Conservation (phyloP, 1,140 invertebrate genomes). For the Bemisia tabaci region DNA sequence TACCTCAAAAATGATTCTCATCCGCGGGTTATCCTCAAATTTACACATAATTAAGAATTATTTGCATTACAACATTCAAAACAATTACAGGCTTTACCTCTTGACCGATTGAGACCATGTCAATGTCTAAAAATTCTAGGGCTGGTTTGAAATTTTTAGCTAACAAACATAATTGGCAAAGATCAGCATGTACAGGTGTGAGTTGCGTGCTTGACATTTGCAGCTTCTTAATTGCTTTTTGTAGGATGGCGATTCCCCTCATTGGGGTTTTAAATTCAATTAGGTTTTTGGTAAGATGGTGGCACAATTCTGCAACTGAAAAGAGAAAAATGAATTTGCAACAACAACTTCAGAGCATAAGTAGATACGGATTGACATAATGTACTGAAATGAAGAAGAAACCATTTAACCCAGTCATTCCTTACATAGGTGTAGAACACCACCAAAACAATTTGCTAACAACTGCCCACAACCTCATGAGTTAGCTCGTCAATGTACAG, state of each 20-base stretch:
- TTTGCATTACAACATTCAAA: background rate
- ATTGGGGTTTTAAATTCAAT: conserved; percentile 63
- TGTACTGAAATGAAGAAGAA: too few relatives aligned
- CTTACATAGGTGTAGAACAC: too few relatives aligned
- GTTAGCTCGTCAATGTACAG: too few relatives aligned
- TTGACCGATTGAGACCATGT: conserved; percentile 80
- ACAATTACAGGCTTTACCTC: conserved; percentile 39
- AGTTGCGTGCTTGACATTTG: conserved; percentile 75
- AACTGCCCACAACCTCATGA: too few relatives aligned
- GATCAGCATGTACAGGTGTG: conserved; percentile 84
- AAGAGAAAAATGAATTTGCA: conserved; percentile 22
- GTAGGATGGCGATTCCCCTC: conserved; percentile 68
- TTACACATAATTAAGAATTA: conserved; percentile 17
- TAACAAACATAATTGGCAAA: conserved; percentile 81
- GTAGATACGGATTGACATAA: too few relatives aligned
- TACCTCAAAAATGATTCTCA: too few relatives aligned
- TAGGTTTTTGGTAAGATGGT: conserved; percentile 61
- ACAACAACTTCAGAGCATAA: too few relatives aligned
- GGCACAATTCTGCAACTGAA: conserved; percentile 78
- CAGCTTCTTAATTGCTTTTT: conserved; percentile 76
- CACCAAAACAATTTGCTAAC: too few relatives aligned
- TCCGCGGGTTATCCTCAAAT: background rate
- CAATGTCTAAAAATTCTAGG: conserved; percentile 72
- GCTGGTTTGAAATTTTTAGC: conserved; percentile 88
- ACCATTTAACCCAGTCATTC: too few relatives aligned